Evolutionary conservation across 2,888 invertebrate genomes (phyloP), one percentile per base, ranked within the genome.

Genomic region (Acronicta aceris): DNA sequence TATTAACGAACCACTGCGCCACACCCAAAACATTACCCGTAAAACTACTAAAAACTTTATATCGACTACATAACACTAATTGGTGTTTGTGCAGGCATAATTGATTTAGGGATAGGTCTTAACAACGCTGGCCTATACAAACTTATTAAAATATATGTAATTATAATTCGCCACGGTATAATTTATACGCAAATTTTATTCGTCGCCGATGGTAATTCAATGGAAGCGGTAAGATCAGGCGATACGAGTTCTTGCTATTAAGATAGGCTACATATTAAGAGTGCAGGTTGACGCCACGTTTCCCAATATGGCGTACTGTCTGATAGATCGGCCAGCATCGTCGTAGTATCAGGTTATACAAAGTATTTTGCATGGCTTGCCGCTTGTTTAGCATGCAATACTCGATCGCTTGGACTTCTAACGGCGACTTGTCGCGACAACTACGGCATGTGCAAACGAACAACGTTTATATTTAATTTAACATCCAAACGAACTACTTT

Each of bases 401-500:
- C 87, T 83, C 86, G 89, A 83, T 74, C 79, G 82, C 76, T 81
- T 84, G 81, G 79, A 76, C 80, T 82, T 73, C 82, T 89, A 90
- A 90, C 89, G 88, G 88, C 81, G 81, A 77, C 75, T 78, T 82
- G 88, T 89, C 89, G 90, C 87, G 89, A 85, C 89, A 78, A 87
- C 91, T 89, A 85, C 89, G 87, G 86, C 87, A 81, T 74, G 71
- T 74, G 70, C 66, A 53, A 67, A 71, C 61, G 65, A 67, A 53
- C 48, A 67, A 63, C 58, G 71, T 65, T 68, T 65, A 41, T 60
- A 64, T 57, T 60, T 54, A 66, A 64, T 76, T 76, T 57, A 59
- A 69, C 64, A 55, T 27, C 17, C 1, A 48, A 65, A 65, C 33
- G 49, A 65, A 55, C 45, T 21, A 4, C 21, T 59, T 62, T 38